Evolutionary conservation across 2,888 invertebrate species (phyloP).

Genomic region (Caenorhabditis sulstoni): DNA sequence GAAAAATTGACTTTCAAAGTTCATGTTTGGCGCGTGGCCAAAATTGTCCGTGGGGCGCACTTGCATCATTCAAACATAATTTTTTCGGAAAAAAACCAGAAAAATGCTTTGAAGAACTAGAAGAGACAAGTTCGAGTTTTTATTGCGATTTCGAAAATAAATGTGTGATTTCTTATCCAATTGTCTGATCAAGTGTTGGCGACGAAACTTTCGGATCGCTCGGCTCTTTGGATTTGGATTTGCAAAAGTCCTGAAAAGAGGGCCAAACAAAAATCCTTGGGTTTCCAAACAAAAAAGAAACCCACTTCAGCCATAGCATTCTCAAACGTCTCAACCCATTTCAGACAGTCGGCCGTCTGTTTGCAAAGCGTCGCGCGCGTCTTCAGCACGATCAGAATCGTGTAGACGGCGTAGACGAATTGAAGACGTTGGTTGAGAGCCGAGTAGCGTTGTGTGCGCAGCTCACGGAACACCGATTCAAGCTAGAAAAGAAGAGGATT

Average conservation of each 20-base stretch:
- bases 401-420: conserved; percentile 6
- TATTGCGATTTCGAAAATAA: no score
- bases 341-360: not conserved
- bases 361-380: not conserved
- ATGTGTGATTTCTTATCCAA: no score
- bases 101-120: no score
- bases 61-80: no score
- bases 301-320: not conserved
- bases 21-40: not conserved
- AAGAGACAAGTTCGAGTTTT: no score
- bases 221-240: not conserved
- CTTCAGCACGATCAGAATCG: conserved; percentile 10
- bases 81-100: not conserved
- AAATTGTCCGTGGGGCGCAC: no score
- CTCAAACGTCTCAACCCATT: not conserved
- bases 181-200: not conserved
- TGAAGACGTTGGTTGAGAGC: conserved; percentile 15
- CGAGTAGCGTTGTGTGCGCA: conserved; percentile 11
- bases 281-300: no score
- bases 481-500: no score
- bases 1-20: not conserved
- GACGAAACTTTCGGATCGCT: not conserved
- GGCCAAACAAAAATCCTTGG: no score
- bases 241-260: not conserved
- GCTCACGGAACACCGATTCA: conserved; percentile 7